Percentiles rank a stretch among this genome's conserved stretches.
Evolutionary conservation across 2,113 vertebrate genomes (phyloP).

Genomic region (Martes martes): DNA sequence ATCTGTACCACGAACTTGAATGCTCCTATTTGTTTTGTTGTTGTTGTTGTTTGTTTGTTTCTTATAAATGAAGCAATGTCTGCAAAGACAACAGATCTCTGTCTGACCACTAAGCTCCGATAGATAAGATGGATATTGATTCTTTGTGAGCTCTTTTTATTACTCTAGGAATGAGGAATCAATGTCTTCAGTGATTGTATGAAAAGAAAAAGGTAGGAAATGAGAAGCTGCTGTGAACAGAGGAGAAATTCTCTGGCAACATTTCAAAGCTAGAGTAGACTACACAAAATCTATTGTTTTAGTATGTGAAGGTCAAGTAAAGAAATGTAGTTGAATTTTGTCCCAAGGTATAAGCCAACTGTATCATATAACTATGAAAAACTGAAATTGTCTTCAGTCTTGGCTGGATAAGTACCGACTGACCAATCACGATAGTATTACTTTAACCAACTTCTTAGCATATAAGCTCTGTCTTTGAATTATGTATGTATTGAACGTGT

Average conservation of each 20-base stretch:
- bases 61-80: constrained; percentile 11
- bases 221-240: not conserved
- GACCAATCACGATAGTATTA: not conserved
- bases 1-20: not conserved
- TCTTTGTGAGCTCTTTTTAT: constrained; percentile 23
- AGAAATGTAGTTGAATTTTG: not conserved
- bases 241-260: not conserved
- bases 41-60: not conserved
- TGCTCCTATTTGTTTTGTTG: not conserved
- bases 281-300: not conserved
- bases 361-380: not conserved
- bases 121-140: constrained; percentile 42
- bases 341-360: not conserved
- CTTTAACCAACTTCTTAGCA: not conserved
- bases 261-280: not conserved
- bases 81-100: not conserved
- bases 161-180: constrained; percentile 38
- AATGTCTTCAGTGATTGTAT: not conserved
- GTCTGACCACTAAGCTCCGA: not conserved
- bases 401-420: not conserved
- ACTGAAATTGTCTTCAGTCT: not conserved
- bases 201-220: not conserved
- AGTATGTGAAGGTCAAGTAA: not conserved
- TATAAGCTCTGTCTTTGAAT: not conserved
- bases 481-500: not conserved